phyloP scores from a whole-genome alignment of 64 coral and sea anemone species.

The Astreopora myriophthalma region DNA sequence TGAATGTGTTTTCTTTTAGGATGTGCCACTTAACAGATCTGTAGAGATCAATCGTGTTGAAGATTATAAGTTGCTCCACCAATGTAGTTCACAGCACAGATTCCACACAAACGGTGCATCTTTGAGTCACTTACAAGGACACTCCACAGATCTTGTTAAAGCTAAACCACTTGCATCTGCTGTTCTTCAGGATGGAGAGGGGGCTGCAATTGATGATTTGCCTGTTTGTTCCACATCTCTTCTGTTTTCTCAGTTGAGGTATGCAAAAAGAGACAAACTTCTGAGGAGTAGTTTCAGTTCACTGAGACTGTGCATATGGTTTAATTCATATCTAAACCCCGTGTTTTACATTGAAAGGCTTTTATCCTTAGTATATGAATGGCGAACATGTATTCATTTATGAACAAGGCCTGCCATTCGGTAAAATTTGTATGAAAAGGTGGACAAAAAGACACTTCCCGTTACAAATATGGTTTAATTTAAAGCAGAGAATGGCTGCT shows the following conservation, averaged over 20 bases:
- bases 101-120: neutral
- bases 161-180: neutral
- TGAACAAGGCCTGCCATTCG: too few species aligned
- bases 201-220: neutral
- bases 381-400: too few species aligned
- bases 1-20: neutral
- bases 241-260: slow-evolving; percentile 82
- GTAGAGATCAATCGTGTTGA: neutral
- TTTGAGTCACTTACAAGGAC: neutral
- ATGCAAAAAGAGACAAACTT: neutral
- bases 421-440: too few species aligned
- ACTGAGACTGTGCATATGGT: too few species aligned
- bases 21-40: neutral
- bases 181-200: neutral
- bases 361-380: too few species aligned
- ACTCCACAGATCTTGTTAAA: neutral
- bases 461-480: too few species aligned
- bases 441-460: too few species aligned
- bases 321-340: too few species aligned
- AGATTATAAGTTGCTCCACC: neutral
- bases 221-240: slow-evolving; percentile 71
- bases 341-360: too few species aligned
- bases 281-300: too few species aligned
- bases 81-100: neutral
- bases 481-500: too few species aligned